Evolutionary conservation across 2,797 vertebrate species (phyloP), one percentile per base, ranked within the genome.

Genomic region (Acrossocheilus wenchowensis): DNA sequence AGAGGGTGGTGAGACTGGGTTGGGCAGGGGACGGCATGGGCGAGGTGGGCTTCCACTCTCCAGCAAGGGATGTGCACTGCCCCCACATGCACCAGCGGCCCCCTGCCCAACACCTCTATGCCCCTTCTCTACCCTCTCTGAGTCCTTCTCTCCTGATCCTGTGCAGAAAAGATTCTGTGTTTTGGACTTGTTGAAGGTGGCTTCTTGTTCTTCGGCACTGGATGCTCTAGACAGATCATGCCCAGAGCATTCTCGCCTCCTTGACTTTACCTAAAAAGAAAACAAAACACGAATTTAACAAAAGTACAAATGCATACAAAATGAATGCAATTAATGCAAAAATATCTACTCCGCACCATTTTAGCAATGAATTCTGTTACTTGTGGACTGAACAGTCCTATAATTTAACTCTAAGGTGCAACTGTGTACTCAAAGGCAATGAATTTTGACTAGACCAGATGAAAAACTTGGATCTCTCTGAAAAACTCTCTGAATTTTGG

Each of bases 1-100:
- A 96, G 92, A 95, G 89, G 90, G 82, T 87, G 73, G 87, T 41
- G 81, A 92, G 93, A 66, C 88, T 89, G 90, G 94, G 60, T 81
- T 87, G 87, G 90, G 90, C 90, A 90, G 87, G 89, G 90, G 87
- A 90, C 90, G 82, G 87, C 90, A 89, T 91, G 78, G 89, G 84
- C 72, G 72, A 83, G 57, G 68, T 81, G 87, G 88, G 88, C 90
- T 88, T 80, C 73, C 86, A 88, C 89, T 89, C 92, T 85, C 78
- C 90, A 74, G 91, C 39, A n/a, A 86, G 84, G 79, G 84, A 88
- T 80, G 71, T 72, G 83, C 80, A 72, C 84, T 79, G 79, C 87
- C 87, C 89, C 88, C 81, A 73, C 87, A 41, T 77, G 77, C 68
- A 86, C 92, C 93, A 92, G 92, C 92, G 91, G 92, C 91, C 90